Percentiles rank a stretch among this genome's conserved stretches.
Evolutionary conservation across 2,113 vertebrate species (phyloP).

Genomic region (Odontophorus gujanensis): DNA sequence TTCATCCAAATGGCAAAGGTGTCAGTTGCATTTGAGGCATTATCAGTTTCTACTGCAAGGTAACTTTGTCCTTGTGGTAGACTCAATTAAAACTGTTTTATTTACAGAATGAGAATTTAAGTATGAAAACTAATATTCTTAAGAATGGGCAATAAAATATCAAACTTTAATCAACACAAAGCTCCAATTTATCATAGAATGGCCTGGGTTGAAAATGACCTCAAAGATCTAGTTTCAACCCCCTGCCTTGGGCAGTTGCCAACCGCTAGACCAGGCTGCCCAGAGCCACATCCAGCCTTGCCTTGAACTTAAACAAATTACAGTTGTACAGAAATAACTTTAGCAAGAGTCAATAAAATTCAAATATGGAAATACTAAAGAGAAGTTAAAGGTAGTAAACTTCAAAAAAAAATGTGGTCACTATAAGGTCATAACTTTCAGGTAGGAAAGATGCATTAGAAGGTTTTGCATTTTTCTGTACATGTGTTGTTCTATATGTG

Average conservation of each 20-base stretch:
- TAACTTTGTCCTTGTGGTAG: fast-evolving
- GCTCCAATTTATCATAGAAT: background rate
- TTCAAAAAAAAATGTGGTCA: background rate
- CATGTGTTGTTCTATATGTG: background rate
- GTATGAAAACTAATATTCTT: background rate
- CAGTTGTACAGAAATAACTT: background rate
- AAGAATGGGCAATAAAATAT: background rate
- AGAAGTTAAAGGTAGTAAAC: background rate
- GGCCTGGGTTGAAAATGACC: too few relatives aligned
- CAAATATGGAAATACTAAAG: background rate
- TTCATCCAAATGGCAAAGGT: background rate
- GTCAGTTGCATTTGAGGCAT: background rate
- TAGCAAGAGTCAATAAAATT: background rate
- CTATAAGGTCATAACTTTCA: background rate
- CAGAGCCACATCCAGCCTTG: too few relatives aligned
- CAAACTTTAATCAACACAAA: background rate
- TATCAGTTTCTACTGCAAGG: background rate
- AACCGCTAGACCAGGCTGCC: too few relatives aligned
- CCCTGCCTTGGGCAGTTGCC: too few relatives aligned
- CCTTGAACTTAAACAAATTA: background rate
- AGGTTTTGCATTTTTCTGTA: background rate
- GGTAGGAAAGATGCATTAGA: background rate
- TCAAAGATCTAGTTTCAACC: too few relatives aligned
- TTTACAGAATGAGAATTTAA: background rate
- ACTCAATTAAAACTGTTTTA: background rate